These are phyloP conservation scores for Dendrophyllia cribrosa DNA, from an alignment of 64 coral and sea anemone species.

Conservation along the genomic window DNA sequence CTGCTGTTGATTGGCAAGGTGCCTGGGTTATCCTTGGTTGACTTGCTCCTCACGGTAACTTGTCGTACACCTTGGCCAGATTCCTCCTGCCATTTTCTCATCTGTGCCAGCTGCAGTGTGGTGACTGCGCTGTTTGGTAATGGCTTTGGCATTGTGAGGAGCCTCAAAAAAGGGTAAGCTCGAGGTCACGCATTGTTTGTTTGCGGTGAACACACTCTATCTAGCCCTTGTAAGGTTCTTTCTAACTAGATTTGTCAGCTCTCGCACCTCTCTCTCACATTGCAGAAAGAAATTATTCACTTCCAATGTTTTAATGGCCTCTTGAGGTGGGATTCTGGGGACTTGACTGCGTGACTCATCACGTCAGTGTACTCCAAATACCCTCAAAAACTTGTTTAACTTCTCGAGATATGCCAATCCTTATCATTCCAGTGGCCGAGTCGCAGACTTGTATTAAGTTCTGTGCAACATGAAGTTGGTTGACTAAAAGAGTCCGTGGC, in stretches of 20 bases:
- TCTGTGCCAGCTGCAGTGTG: no score
- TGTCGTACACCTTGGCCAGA: no score
- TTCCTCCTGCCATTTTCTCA: no score
- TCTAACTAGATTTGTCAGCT: background rate
- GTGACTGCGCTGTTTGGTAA: slow-evolving; percentile 27
- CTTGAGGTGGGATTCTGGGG: slow-evolving; percentile 17
- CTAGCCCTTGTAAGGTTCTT: slow-evolving; percentile 58
- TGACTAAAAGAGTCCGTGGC: slow-evolving; percentile 11
- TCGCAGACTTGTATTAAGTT: slow-evolving; percentile 19
- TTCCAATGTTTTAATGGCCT: slow-evolving; percentile 11
- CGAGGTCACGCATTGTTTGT: slow-evolving; percentile 45
- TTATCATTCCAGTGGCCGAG: slow-evolving; percentile 23
- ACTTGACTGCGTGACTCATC: no score
- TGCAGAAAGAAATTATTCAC: no score
- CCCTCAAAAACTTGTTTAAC: slow-evolving; percentile 12
- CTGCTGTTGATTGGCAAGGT: slow-evolving; percentile 63
- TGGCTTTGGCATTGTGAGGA: slow-evolving; percentile 50
- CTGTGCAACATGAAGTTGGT: slow-evolving; percentile 1
- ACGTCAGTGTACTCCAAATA: no score
- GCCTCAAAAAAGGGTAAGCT: slow-evolving; percentile 40
- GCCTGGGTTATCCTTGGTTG: no score
- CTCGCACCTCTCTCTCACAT: no score
- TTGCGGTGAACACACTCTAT: slow-evolving; percentile 60
- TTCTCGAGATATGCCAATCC: slow-evolving; percentile 16
- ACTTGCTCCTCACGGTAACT: no score